Base-by-base conservation (phyloP, 2,888 invertebrate species). In the Hydrotaea diabolus region DNA sequence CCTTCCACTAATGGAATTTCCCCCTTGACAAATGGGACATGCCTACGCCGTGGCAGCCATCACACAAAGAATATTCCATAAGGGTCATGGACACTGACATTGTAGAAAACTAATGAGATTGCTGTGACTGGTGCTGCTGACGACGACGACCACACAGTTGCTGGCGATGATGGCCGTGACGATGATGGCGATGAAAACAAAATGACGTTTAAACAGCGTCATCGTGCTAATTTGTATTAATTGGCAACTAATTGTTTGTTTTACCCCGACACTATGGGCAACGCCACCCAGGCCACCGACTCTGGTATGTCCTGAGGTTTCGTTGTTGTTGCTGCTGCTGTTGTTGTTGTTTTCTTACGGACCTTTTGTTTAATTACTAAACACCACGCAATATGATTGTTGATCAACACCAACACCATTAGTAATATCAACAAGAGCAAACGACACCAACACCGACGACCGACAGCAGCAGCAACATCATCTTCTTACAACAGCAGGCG, bases 221-320 rank as follows among this genome's bases (percentile, higher is more conserved):
- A 82, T 86, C 82, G 80, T 85, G 82, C 82, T 89, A 88, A 89
- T 89, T 89, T 88, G 85, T 88, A 88, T 89, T 88, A 89, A 89
- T 89, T 88, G 87, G 84, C 87, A 88, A 86, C 87, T 87, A 89
- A 88, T 89, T 87, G 87, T 86, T 87, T 84, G 80, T 87, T 85
- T 71, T 49, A 23, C 19, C 17, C 39, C 43, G 17, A 43, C 4
- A n/a, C 59, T 57, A 57, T 21, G 57, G 23, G 19, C 57, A 62
- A 15, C 62, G 17, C 21, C 31, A 31, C 2, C 31, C 31, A 7
- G 31, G 15, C 31, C 64, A 64, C 15, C 66, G 7, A n/a, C n/a
- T 49, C 49, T n/a, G 5, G 59, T 62, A 15, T 17, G 62, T 31
- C 2, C 31, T 31, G 7, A 31, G 31, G 31, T 31, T 31, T 7